phyloP scores from a whole-genome alignment of 2,797 vertebrate species.

The Bovichtus diacanthus region DNA sequence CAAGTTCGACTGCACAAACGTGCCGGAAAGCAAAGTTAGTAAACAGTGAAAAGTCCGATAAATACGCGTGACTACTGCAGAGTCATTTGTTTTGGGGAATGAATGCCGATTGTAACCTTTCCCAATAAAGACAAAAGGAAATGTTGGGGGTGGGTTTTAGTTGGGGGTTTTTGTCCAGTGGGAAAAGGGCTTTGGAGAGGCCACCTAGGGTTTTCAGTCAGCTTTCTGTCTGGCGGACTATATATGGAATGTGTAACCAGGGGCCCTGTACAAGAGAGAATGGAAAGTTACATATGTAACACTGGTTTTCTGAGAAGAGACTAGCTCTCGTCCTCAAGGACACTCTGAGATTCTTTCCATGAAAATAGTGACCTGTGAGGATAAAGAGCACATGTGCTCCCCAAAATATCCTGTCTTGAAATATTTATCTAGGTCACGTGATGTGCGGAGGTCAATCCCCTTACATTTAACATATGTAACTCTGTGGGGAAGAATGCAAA shows the following conservation, averaged over 20 bases:
- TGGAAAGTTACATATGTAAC: background rate
- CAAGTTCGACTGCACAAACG: too few relatives aligned
- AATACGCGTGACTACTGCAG: too few relatives aligned
- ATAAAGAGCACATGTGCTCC: background rate
- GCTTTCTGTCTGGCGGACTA: too few relatives aligned
- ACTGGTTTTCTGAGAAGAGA: background rate
- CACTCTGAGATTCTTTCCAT: background rate
- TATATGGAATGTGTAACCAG: slow-evolving; percentile 1
- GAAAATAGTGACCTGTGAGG: background rate
- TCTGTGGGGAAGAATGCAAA: background rate
- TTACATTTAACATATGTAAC: background rate
- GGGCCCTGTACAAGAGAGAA: background rate
- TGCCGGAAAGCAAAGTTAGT: too few relatives aligned
- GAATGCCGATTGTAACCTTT: too few relatives aligned
- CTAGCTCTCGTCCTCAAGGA: background rate
- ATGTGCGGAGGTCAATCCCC: background rate
- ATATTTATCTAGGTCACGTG: background rate
- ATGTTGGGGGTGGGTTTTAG: too few relatives aligned
- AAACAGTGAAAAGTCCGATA: too few relatives aligned
- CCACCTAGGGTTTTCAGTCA: too few relatives aligned
- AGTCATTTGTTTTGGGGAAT: too few relatives aligned
- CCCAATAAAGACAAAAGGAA: too few relatives aligned
- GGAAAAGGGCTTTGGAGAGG: too few relatives aligned
- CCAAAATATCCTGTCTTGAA: background rate
- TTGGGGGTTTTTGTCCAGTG: too few relatives aligned